phyloP scores from a whole-genome alignment of 2,113 vertebrate genomes.

The Rhynchomys soricoides region DNA sequence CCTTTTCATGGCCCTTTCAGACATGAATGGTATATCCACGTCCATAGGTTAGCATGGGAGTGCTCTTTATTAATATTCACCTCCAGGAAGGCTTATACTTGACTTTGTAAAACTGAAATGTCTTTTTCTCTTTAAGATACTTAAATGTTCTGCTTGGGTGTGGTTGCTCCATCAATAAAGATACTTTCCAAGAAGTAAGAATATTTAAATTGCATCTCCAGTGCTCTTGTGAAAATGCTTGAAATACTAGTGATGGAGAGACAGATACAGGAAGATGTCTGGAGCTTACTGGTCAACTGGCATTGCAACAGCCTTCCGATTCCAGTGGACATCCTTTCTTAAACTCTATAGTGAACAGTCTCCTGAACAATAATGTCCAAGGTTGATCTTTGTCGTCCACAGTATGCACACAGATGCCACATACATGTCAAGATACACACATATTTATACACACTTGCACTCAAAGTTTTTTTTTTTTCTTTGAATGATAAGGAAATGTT shows the following conservation, averaged over 20 bases:
- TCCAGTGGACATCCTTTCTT: background rate
- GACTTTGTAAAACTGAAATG: background rate
- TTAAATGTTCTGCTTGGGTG: background rate
- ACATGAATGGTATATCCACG: background rate
- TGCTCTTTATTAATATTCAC: background rate
- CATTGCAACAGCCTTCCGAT: background rate
- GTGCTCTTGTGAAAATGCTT: background rate
- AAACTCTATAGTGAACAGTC: background rate
- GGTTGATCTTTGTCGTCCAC: background rate
- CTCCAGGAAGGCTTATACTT: background rate
- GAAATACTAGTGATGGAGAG: background rate
- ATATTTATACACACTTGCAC: background rate
- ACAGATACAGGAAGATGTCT: background rate
- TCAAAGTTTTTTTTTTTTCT: background rate
- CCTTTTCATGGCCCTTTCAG: background rate
- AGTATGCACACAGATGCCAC: background rate
- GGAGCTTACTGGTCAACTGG: background rate
- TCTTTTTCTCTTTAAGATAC: background rate
- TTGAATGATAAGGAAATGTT: background rate
- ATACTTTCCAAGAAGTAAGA: background rate
- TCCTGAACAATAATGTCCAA: background rate
- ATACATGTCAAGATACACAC: background rate
- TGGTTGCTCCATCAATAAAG: background rate
- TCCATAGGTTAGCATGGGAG: rapidly evolving
- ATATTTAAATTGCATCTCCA: background rate